Evolutionary conservation across 2,888 invertebrate species (phyloP), one percentile per base, ranked within the genome.

Genomic region (Macrophya alboannulata): DNA sequence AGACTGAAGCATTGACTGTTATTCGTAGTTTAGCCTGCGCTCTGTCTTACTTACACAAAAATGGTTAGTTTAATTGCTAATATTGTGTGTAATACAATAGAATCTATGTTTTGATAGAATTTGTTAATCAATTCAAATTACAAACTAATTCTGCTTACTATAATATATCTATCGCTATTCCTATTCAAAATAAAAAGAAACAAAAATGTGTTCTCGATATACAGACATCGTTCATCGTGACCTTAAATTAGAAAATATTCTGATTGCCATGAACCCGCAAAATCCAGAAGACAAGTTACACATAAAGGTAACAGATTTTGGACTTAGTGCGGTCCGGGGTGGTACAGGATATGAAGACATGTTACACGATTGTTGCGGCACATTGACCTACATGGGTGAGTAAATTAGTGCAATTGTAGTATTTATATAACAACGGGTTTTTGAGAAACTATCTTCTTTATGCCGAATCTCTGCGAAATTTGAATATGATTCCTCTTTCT

Each of bases 291-390:
- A 95, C 88, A 91, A 93, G 77, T 92, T 94, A 84, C 94, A 94
- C 88, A 94, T 95, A 74, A 95, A 95, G 94, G 92, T 95, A 74
- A 94, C 95, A 59, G 95, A 95, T 92, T 95, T 95, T 91, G 95
- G 95, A 21, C 91, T 95, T 87, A 95, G 95, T 86, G 94, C 94
- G 59, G 94, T 95, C 62, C 95, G 95, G 90, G 92, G 92, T 51
- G 95, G 95, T 4, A 92, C 93, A 62, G 94, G 94, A 37, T 93
- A 94, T 88, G 94, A 94, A 85, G 94, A 94, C 87, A 95, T 95
- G 95, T 91, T 95, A 90, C 94, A 94, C 87, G 95, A 95, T 85
- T 94, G 94, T 89, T 95, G 95, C 91, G 95, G 95, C 21, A 95
- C 95, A 1, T 93, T 95, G 5, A 91, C 93, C 71, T 95, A 95